Base-by-base conservation (phyloP, 2,797 vertebrate species). In the Anabas testudineus region DNA sequence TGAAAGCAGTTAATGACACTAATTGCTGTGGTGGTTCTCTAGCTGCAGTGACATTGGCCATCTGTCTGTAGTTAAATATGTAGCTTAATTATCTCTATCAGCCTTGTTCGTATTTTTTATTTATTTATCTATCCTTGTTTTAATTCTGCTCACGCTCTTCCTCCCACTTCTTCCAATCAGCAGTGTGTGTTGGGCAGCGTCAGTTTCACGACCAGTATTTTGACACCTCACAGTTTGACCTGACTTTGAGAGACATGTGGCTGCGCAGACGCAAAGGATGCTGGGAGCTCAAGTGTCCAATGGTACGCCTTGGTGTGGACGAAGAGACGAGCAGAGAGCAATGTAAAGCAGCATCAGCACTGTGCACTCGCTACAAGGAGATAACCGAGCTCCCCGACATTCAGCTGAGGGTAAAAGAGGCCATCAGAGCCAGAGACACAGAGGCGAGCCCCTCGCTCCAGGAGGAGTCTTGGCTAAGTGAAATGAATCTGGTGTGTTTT, bases 231-330 rank as follows among this genome's bases (percentile, higher is more conserved):
- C 82, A 78, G 51, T 94, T 92, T 72, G 51, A 84, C 64, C 87
- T 95, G 52, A 95, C 95, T 30, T 54, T 94, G 42, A 90, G 69
- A 51, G 88, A 95, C 84, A 75, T 86, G 71, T 95, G 95, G 94
- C 84, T 95, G 65, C 92, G 95, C 47, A 87, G 88, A 61, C 92
- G 95, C 7, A 75, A 92, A 77, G 93, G 83, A 80, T 87, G 78
- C 76, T 95, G 93, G 93, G 95, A 95, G 83, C 88, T 95, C 21
- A 95, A 95, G 84, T 93, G 90, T 75, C 85, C 93, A 0, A 52
- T 64, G 7, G 43, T 53, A 10, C 2, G 54, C 4, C 52, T 10
- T 26, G 34, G 18, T 7, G n/a, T 21, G 30, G 32, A 56, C 4
- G 71, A 61, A 3, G 70, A 76, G 39, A 58, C 14, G 1, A 61